Base-by-base conservation (phyloP, 2,113 vertebrate genomes). In the Tichodroma muraria region DNA sequence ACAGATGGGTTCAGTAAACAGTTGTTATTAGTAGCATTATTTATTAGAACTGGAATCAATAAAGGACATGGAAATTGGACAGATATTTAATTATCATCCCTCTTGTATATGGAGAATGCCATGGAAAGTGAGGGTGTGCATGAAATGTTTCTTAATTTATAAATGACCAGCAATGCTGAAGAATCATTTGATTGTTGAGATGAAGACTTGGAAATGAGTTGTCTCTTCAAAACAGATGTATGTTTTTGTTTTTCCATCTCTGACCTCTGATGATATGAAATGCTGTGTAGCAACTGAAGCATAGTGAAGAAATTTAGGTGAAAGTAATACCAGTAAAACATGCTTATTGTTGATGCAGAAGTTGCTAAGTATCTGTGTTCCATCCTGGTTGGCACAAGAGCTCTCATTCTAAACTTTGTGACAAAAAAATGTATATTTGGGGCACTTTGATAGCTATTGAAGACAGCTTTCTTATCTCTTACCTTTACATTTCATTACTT, bases 41-140 rank as follows among this genome's bases (percentile, higher is more conserved):
- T 69, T 85, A 31, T 70, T 89, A 77, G 54, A 66, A 38, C 38
- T 63, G 47, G 21, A 89, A 56, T 82, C 38, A 69, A 80, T 91
- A 69, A 79, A 37, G 20, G 11, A 21, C 44, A 42, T 60, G 49
- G 52, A 45, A 56, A 60, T 92, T 64, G 65, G 52, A 66, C 54
- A 69, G 64, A 6, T 73, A 44, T 0, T 80, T 76, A 66, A 76
- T 54, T 50, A 37, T 80, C 6, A 22, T 76, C 13, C 4, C 16
- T 88, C 17, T 66, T 60, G 8, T n/a, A 2, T 64, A 7, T 68
- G 19, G 54, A 95, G 33, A 77, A 21, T 44, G 72, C 44, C 6
- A 3, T 66, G 52, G 31, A 56, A 73, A 75, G 44, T 1, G 12
- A 53, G 10, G 18, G 16, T 0, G 0, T 65, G 15, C 24, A 10